These are phyloP conservation scores for Acronicta alni DNA, from an alignment of 2,888 invertebrate genomes.

Conservation along the genomic window DNA sequence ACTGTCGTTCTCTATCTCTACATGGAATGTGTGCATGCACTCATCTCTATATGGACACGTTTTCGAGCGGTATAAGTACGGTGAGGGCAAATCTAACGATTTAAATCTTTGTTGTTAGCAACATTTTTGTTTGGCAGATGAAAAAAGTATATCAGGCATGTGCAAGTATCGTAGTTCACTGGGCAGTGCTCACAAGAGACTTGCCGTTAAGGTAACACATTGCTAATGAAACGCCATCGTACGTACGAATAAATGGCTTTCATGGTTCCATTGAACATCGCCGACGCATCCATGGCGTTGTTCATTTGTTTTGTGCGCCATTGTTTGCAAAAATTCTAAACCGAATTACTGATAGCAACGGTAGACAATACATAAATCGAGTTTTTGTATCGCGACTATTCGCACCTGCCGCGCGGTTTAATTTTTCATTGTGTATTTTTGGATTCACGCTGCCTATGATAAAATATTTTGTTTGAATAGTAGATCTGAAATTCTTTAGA, in stretches of 20 bases:
- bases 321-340: constrained; percentile 68
- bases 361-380: constrained; percentile 63
- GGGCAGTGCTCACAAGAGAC: constrained; percentile 32
- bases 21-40: no score
- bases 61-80: no score
- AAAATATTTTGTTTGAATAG: constrained; percentile 42
- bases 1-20: no score
- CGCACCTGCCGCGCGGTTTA: constrained; percentile 61
- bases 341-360: constrained; percentile 62
- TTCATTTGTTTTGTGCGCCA: constrained; percentile 57
- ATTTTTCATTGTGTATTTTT: constrained; percentile 57
- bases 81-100: no score
- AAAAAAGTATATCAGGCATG: neutral
- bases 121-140: neutral
- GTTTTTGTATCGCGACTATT: constrained; percentile 63
- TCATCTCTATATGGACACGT: no score
- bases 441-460: constrained; percentile 36
- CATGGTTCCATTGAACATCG: constrained; percentile 50
- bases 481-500: constrained; percentile 7
- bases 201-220: constrained; percentile 50
- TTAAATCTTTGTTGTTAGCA: no score
- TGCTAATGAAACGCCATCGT: constrained; percentile 57
- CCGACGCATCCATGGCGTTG: constrained; percentile 49
- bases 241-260: constrained; percentile 52
- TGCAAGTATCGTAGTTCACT: constrained; percentile 21